Percentiles rank a stretch among this genome's conserved stretches.
Evolutionary conservation across 1,140 invertebrate species (phyloP).

Genomic region (Adoxophyes honmai): DNA sequence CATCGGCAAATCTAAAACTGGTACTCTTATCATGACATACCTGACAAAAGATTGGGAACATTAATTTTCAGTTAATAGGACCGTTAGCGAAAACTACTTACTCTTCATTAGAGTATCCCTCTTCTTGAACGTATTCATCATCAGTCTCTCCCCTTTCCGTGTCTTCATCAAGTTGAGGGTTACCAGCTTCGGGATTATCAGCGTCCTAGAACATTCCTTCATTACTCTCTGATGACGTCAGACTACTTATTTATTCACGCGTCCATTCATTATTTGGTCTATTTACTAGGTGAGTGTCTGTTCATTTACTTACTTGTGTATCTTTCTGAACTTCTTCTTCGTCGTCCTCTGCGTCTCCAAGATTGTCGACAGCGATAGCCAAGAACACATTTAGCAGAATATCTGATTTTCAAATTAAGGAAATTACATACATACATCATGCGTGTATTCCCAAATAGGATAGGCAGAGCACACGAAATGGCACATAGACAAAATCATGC

Average conservation of each 20-base stretch:
- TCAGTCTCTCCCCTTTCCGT: conserved; percentile 77
- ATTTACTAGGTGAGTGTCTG: too few relatives aligned
- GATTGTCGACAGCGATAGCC: conserved; percentile 99
- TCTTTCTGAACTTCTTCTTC: conserved; percentile 90
- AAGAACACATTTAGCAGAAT: conserved; percentile 99
- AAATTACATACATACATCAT: conserved; percentile 20
- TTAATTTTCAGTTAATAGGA: too few relatives aligned
- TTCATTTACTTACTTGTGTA: conserved; percentile 77
- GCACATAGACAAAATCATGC: too few relatives aligned
- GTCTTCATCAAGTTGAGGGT: conserved; percentile 57
- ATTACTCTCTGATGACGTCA: too few relatives aligned
- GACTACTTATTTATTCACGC: too few relatives aligned
- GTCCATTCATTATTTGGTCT: too few relatives aligned
- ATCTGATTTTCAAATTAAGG: conserved; percentile 79
- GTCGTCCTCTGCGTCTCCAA: conserved; percentile 98
- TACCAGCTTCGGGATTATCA: conserved; percentile 64
- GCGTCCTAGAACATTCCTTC: conserved; percentile 32
- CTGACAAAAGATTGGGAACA: too few relatives aligned
- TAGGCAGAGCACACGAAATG: too few relatives aligned
- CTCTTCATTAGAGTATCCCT: conserved; percentile 81
- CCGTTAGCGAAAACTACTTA: conserved; percentile 52
- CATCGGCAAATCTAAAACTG: too few relatives aligned
- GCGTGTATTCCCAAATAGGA: too few relatives aligned
- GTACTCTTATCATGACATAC: too few relatives aligned
- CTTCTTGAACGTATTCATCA: conserved; percentile 82